Percentiles rank a stretch among this genome's conserved stretches.
Conservation (phyloP, 1,140 invertebrate genomes). For the Temnothorax longispinosus region DNA sequence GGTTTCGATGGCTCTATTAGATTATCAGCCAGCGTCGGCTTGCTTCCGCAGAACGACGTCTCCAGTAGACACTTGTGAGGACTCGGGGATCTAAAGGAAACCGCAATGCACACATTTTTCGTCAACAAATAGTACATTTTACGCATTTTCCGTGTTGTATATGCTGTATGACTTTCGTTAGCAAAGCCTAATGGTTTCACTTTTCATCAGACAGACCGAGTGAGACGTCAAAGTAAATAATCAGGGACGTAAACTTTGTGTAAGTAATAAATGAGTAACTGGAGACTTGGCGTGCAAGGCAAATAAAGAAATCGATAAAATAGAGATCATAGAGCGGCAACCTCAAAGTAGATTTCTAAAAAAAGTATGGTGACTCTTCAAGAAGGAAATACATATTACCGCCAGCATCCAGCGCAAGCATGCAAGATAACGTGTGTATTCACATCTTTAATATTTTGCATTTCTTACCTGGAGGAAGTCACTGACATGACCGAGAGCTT, state of each 20-base stretch:
- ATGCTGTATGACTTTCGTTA: background rate
- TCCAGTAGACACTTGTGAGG: constrained; percentile 95
- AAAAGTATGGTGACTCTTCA: background rate
- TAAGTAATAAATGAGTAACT: no score
- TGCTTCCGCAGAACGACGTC: constrained; percentile 95
- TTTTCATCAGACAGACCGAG: no score
- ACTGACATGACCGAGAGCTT: constrained; percentile 83
- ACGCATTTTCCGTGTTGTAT: background rate
- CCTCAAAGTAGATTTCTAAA: no score
- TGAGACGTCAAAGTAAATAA: no score
- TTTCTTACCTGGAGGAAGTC: constrained; percentile 82
- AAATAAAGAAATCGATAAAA: no score
- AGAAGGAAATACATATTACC: no score
- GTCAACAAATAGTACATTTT: background rate
- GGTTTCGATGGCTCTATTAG: constrained; percentile 83
- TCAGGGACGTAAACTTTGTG: no score
- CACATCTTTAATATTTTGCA: background rate
- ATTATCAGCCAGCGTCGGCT: constrained; percentile 86
- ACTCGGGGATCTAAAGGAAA: constrained; percentile 90
- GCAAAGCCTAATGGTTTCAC: background rate
- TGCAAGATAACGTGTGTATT: background rate
- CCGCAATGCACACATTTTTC: background rate
- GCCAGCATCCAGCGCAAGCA: background rate
- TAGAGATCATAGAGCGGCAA: no score
- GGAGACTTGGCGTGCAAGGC: no score